phyloP scores from a whole-genome alignment of 2,113 vertebrate genomes.

The Cavia aperea region DNA sequence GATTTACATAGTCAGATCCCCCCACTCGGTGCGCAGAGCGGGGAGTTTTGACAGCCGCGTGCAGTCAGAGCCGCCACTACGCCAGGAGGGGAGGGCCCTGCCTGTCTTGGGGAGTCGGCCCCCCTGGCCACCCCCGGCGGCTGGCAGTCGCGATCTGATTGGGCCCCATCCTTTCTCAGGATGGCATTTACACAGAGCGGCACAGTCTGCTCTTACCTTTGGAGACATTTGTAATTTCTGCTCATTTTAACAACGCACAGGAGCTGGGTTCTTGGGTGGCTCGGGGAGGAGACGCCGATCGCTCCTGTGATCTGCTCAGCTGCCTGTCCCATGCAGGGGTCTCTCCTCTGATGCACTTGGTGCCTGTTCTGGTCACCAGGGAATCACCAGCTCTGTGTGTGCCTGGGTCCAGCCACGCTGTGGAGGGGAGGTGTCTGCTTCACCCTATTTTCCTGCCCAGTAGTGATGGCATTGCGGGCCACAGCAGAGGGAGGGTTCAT shows the following conservation, averaged over 20 bases:
- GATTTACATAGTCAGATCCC: not conserved
- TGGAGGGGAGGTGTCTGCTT: not conserved
- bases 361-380: not conserved
- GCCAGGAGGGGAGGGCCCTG: not conserved
- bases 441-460: not conserved
- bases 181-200: not conserved
- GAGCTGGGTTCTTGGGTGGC: not conserved
- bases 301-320: not conserved
- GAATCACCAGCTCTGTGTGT: slow-evolving; percentile 13
- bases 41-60: not conserved
- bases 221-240: not conserved
- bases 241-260: not conserved
- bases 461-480: not conserved
- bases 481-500: not conserved
- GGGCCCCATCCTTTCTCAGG: accelerated
- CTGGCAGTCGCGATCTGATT: not conserved
- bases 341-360: not conserved
- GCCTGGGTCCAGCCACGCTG: not conserved
- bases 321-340: not conserved
- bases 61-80: not conserved
- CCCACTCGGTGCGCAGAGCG: not conserved
- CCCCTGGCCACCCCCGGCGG: not conserved
- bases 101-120: not conserved
- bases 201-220: not conserved
- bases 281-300: not conserved